Evolutionary conservation across 1,140 invertebrate genomes (phyloP), one percentile per base, ranked within the genome.

Genomic region (Eufriesea mexicana): DNA sequence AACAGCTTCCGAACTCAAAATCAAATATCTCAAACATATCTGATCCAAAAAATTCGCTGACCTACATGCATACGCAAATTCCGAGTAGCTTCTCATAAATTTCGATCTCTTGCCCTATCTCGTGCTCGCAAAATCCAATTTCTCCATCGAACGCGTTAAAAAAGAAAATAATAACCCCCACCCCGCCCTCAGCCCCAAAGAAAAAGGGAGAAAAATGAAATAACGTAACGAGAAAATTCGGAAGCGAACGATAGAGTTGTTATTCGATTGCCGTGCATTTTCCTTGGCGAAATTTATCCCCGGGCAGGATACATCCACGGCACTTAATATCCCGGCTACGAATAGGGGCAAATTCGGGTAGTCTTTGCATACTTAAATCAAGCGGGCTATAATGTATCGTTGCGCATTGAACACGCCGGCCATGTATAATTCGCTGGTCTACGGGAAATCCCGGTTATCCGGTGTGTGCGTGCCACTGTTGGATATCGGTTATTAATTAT

Each of bases 401-500:
- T n/a, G 64, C 28, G 57, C 73, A 75, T 82, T 76, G 79, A 67
- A 76, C 54, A 35, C 62, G 4, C 61, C 66, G 73, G 51, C 28
- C 45, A n/a, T 47, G 62, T 68, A 87, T 88, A 81, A 88, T 88
- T 81, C 85, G 64, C 25, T 61, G 73, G 73, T 72, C 76, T 71
- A 84, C 74, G 86, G 35, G 79, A 88, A 87, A 87, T 87, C 72
- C 79, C 42, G 79, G 71, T 59, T 85, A 88, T 79, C 86, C 86
- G 82, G 75, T 76, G 59, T 78, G 79, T 71, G 66, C 59, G 62
- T 82, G 61, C 74, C 57, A 73, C 72, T 73, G 67, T 66, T 81
- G 87, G 70, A 89, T 89, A 88, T 88, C 87, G 86, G 87, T 90
- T 90, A 90, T 90, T 90, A 90, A 89, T 90, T 89, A 90, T 84